phyloP scores from a whole-genome alignment of 2,888 invertebrate genomes.

The Orgyia antiqua region DNA sequence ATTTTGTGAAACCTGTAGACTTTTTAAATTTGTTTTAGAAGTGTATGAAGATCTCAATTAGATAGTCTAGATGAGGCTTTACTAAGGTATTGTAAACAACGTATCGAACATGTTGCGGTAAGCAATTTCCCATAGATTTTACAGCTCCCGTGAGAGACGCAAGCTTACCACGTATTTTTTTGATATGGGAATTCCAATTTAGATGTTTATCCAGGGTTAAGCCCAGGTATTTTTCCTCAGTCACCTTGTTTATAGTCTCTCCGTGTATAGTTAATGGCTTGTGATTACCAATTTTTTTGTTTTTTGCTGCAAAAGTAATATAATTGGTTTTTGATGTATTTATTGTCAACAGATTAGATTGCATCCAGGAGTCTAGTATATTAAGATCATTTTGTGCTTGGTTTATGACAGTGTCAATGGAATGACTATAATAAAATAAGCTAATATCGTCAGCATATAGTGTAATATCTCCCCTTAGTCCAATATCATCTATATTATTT shows the following conservation, averaged over 20 bases:
- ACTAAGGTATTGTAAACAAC: conserved; percentile 2
- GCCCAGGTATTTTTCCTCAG: conserved; percentile 3
- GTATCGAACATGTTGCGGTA: conserved; percentile 2
- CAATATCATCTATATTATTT: background rate
- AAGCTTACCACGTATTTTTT: conserved; percentile 1
- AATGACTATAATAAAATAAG: too few species aligned
- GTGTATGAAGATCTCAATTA: conserved; percentile 1
- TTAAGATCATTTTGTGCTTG: background rate
- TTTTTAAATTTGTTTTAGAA: conserved; percentile 2
- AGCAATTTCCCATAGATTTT: background rate
- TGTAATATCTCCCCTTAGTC: conserved; percentile 1
- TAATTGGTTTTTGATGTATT: too few species aligned
- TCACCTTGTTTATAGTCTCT: background rate
- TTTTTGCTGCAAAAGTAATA: background rate
- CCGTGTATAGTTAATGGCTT: background rate
- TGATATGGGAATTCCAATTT: conserved; percentile 3
- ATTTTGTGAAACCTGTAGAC: conserved; percentile 1
- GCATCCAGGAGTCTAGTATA: background rate
- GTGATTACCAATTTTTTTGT: conserved; percentile 1
- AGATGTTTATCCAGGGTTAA: conserved; percentile 1
- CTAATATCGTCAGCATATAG: conserved; percentile 1
- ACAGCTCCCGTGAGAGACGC: conserved; percentile 1
- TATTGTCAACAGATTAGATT: background rate
- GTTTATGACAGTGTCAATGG: background rate
- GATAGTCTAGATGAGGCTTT: too few species aligned